Evolutionary conservation across 2,113 vertebrate species (phyloP), one percentile per base, ranked within the genome.

Genomic region (Aptenodytes forsteri): DNA sequence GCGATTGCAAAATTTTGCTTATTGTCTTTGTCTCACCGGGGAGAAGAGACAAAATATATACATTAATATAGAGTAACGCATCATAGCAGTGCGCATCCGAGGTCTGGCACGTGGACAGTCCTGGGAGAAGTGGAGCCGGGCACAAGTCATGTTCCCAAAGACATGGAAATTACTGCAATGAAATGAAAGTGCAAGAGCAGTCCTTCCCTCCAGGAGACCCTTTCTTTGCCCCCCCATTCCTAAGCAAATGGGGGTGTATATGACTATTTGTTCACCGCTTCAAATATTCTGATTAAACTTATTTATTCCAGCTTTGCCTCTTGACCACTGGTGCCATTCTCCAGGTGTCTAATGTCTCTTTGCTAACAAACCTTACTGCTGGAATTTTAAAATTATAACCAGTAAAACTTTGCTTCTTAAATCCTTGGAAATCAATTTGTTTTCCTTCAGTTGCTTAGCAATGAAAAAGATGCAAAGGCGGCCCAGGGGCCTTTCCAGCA

Each of bases 31-130:
- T 46, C 27, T 76, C 4, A 1, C n/a, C 50, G 40, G 40, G 46
- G 52, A 72, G 58, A 52, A 56, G 64, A 58, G 36, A 19, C 42
- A 72, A 54, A 72, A n/a, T 10, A 8, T 16, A 15, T 32, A 4
- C 15, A 3, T 13, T 38, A 18, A 6, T 29, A 1, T 9, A 11
- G 42, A 47, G 12, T 42, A 54, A 36, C 9, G 22, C 16, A 3
- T 16, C 7, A 1, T 30, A 29, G 10, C 17, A 14, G 15, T 47
- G 69, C 2, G 6, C 22, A 8, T 38, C 30, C 0, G 0, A 32
- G 65, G 9, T 19, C 55, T n/a, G 66, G 42, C n/a, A 13, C 5
- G 1, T 12, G 52, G 64, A 23, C 16, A 10, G 4, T 22, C 25
- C 9, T 27, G 54, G 47, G 59, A 64, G 20, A 54, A 77, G 38